phyloP scores from a whole-genome alignment of 2,888 invertebrate species.

The Deroplatys truncata region DNA sequence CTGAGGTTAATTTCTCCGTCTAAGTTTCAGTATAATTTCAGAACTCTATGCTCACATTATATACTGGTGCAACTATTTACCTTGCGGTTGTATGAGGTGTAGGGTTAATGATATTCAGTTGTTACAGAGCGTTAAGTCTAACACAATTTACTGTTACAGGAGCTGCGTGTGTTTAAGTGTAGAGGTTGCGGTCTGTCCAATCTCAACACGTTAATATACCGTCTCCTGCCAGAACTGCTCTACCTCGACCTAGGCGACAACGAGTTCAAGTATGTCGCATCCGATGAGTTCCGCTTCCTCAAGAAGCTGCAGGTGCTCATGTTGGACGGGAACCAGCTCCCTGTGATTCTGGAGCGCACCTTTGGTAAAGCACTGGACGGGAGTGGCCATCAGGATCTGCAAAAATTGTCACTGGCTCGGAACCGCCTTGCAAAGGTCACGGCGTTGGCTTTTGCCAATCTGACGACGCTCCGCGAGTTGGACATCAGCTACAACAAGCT shows the following conservation, averaged over 20 bases:
- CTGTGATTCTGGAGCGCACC: constrained; percentile 68
- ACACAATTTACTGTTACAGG: constrained; percentile 47
- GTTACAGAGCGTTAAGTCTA: too few species aligned
- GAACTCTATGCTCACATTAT: too few species aligned
- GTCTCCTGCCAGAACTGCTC: constrained; percentile 65
- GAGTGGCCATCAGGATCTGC: constrained; percentile 45
- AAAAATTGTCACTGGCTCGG: constrained; percentile 58
- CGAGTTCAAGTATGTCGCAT: constrained; percentile 67
- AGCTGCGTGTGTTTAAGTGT: constrained; percentile 66
- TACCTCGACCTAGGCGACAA: constrained; percentile 75
- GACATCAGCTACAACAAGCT: constrained; percentile 76
- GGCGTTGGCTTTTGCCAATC: constrained; percentile 67
- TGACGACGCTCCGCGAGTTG: constrained; percentile 62
- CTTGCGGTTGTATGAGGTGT: too few species aligned
- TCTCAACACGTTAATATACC: constrained; percentile 75
- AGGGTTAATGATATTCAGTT: too few species aligned
- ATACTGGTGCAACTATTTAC: too few species aligned
- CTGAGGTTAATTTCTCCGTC: too few species aligned
- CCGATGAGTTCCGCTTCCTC: constrained; percentile 67
- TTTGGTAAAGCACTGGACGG: constrained; percentile 52
- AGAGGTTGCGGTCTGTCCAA: constrained; percentile 66
- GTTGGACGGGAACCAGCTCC: constrained; percentile 73
- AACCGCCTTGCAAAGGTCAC: constrained; percentile 73
- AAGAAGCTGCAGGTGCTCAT: constrained; percentile 53
- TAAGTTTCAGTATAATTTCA: too few species aligned